A percentile compares a stretch with the other conserved stretches of the same genome.
phyloP scores from a whole-genome alignment of 2,888 invertebrate species.

The Norana najaformis region DNA sequence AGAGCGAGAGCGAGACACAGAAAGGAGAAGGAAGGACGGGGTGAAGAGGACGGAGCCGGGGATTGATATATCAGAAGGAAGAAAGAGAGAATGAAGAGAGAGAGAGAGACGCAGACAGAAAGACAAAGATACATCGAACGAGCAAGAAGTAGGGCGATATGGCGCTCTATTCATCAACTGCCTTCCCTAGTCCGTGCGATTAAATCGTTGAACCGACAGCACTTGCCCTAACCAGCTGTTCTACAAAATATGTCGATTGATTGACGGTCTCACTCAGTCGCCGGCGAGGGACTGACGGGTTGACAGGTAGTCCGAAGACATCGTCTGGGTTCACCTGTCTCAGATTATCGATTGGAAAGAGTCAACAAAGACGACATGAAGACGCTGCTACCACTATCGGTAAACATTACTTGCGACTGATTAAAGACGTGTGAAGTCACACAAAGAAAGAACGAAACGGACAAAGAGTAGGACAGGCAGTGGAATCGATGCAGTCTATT shows the following conservation, averaged over 20 bases:
- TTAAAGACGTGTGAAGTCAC: neutral
- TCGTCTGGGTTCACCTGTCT: neutral
- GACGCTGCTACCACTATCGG: neutral
- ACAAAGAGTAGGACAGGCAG: neutral
- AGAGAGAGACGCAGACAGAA: neutral
- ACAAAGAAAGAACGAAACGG: neutral
- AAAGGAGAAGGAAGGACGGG: too few species aligned
- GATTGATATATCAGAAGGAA: too few species aligned
- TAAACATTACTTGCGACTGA: neutral
- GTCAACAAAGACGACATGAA: neutral
- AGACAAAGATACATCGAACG: neutral
- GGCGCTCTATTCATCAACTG: neutral
- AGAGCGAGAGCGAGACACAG: too few species aligned
- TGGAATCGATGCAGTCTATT: too few species aligned
- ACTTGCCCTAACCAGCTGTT: neutral
- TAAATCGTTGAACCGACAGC: neutral
- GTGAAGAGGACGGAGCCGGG: too few species aligned
- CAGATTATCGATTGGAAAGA: neutral
- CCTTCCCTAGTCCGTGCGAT: neutral
- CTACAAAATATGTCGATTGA: neutral
- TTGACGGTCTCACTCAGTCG: neutral
- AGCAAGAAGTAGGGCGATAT: neutral
- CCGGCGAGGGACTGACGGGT: neutral
- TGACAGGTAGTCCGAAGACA: neutral
- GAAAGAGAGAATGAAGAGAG: neutral